A percentile compares a stretch with the other conserved stretches of the same genome.
These are phyloP conservation scores for Euthynnus affinis DNA, from an alignment of 2,797 vertebrate genomes.

Conservation along the genomic window DNA sequence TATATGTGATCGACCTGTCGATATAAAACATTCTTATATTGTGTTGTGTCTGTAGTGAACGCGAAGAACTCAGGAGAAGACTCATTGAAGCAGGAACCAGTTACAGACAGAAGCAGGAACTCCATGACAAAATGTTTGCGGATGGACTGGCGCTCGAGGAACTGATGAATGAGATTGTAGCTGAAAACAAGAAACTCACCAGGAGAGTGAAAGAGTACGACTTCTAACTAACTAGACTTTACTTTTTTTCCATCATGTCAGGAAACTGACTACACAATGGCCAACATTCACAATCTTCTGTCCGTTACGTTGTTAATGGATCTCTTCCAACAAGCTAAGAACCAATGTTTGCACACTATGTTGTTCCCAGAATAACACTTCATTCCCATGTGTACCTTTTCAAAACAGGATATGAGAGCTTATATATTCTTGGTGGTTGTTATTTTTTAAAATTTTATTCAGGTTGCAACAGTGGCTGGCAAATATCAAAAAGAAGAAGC, in stretches of 20 bases:
- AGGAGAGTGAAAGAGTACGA: not conserved
- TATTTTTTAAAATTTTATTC: not conserved
- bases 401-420: no score
- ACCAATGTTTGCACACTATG: no score
- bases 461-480: not conserved
- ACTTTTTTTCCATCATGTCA: not conserved
- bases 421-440: not conserved
- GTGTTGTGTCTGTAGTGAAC: not conserved
- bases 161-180: not conserved
- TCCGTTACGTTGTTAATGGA: not conserved
- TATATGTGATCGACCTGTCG: no score
- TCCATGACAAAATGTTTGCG: not conserved
- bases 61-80: not conserved
- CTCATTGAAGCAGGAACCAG: not conserved
- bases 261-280: not conserved
- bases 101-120: slow-evolving; percentile 18
- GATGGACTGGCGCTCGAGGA: not conserved
- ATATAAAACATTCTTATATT: no score
- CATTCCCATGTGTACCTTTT: no score
- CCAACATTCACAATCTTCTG: not conserved
- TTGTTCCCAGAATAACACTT: no score
- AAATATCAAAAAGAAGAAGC: no score
- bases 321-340: not conserved
- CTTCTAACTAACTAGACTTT: no score
- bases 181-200: not conserved